Evolutionary conservation across 1,140 invertebrate species (phyloP).

Genomic region (Drosophila santomea): DNA sequence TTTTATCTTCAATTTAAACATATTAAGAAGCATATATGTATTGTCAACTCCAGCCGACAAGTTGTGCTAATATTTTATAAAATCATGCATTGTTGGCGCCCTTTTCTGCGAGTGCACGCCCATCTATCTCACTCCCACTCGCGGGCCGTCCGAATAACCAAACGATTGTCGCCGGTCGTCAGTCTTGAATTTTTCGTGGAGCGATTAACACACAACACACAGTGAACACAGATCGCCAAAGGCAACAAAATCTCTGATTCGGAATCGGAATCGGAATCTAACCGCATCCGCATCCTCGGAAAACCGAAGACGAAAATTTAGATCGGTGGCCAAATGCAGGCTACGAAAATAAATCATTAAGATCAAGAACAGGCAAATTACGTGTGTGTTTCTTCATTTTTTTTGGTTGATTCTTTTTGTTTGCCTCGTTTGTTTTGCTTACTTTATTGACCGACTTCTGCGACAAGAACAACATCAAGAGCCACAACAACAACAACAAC

Average conservation of each 20-base stretch:
- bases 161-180: slow-evolving; percentile 44
- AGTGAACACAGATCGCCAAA: slow-evolving; percentile 53
- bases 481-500: slow-evolving; percentile 13
- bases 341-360: slow-evolving; percentile 71
- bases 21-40: too few species aligned
- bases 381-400: slow-evolving; percentile 8
- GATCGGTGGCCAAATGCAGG: slow-evolving; percentile 36
- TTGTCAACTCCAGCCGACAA: too few species aligned
- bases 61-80: neutral
- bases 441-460: slow-evolving; percentile 68
- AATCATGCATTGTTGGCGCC: neutral
- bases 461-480: slow-evolving; percentile 22
- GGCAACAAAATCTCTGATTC: slow-evolving; percentile 3
- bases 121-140: slow-evolving; percentile 26
- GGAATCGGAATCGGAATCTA: slow-evolving; percentile 1
- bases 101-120: slow-evolving; percentile 7
- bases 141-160: slow-evolving; percentile 17
- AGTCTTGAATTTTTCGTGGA: slow-evolving; percentile 83
- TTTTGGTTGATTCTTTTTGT: neutral
- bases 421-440: slow-evolving; percentile 27
- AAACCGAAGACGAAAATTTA: slow-evolving; percentile 37
- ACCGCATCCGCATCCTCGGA: slow-evolving; percentile 23
- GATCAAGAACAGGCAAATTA: slow-evolving; percentile 27
- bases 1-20: too few species aligned
- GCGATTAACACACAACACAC: slow-evolving; percentile 83